Evolutionary conservation across 2,888 invertebrate species (phyloP), one percentile per base, ranked within the genome.

Genomic region (Octodonta nipae): DNA sequence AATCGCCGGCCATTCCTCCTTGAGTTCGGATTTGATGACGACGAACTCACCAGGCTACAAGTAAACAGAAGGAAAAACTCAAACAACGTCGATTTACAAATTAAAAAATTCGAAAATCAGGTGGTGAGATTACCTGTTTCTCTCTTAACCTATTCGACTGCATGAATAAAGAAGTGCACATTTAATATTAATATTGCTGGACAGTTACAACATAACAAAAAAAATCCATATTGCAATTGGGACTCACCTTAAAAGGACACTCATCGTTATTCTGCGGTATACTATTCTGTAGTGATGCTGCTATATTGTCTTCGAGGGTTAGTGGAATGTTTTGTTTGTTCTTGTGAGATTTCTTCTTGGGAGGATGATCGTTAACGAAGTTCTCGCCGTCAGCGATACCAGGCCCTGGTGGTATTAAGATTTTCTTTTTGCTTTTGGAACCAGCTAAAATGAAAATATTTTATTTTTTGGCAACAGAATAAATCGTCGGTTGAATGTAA

Each of bases 41-140:
- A 91, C 79, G 66, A 88, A 92, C 55, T 86, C 85, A 26, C 89
- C 88, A 41, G 80, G 74, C 88, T 89, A 64, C 32, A 68, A 71
- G 52, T n/a, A n/a, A n/a, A n/a, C n/a, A n/a, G n/a, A n/a, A n/a
- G n/a, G 22, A 22, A 22, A 10, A 22, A 22, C n/a, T 10, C 22
- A 22, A 22, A 10, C 2, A 22, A 3, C n/a, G 11, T 22, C 3
- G 11, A 22, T 3, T 22, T 11, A 4, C 2, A 10, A 22, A 3
- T 22, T 4, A 22, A 22, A 3, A 3, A 22, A 11, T 4, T n/a
- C n/a, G 4, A 22, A 15, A 28, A 28, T n/a, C n/a, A n/a, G n/a
- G n/a, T n/a, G n/a, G n/a, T n/a, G n/a, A n/a, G n/a, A 30, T 42
- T 46, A 51, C 54, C 52, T 54, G 52, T 43, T 52, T 53, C 40